Conservation (phyloP, 2,888 invertebrate species). For the Apotomis capreana region DNA sequence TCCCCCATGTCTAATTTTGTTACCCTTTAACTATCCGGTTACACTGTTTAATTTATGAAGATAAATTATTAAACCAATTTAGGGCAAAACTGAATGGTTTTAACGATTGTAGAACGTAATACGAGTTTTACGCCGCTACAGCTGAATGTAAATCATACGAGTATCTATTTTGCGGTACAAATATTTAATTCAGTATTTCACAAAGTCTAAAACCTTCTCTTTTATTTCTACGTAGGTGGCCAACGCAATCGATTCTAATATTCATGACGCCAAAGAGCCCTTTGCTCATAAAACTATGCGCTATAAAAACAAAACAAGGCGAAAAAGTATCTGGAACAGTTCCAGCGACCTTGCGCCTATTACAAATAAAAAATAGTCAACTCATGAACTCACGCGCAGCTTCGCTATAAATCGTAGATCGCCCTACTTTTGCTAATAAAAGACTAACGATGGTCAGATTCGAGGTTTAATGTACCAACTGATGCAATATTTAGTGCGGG, state of each 20-base stretch:
- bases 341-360: slow-evolving; percentile 80
- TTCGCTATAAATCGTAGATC: slow-evolving; percentile 66
- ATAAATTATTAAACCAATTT: not conserved
- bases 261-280: slow-evolving; percentile 18
- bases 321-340: slow-evolving; percentile 70
- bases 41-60: slow-evolving; percentile 1
- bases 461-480: slow-evolving; percentile 31
- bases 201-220: not conserved
- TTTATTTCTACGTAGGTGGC: slow-evolving; percentile 22
- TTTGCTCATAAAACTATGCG: slow-evolving; percentile 47
- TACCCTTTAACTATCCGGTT: not conserved
- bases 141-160: too few relatives aligned
- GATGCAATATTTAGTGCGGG: slow-evolving; percentile 25
- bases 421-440: slow-evolving; percentile 69
- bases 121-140: not conserved
- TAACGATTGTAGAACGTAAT: not conserved
- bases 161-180: not conserved
- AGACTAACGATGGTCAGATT: slow-evolving; percentile 51
- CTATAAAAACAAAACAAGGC: slow-evolving; percentile 53
- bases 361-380: slow-evolving; percentile 65
- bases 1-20: not conserved
- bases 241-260: not conserved
- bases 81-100: not conserved
- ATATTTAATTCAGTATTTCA: not conserved
- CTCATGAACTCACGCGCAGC: slow-evolving; percentile 69